These are phyloP conservation scores for Gymnogyps californianus DNA, from an alignment of 2,113 vertebrate species.

Conservation along the genomic window DNA sequence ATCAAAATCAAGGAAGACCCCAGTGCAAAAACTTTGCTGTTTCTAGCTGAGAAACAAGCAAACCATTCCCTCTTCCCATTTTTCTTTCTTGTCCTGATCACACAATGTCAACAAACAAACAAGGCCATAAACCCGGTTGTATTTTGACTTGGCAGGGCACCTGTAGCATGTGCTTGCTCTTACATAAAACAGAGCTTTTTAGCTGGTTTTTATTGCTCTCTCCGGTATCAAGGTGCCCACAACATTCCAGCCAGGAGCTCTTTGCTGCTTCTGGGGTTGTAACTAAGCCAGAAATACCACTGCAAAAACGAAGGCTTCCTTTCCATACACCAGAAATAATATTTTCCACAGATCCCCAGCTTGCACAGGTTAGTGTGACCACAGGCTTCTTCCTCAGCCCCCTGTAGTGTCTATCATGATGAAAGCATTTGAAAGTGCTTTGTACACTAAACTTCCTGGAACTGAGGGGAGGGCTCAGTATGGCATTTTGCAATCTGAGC, in stretches of 20 bases:
- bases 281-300: conserved; percentile 37
- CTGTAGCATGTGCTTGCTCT: conserved; percentile 4
- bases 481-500: conserved; percentile 50
- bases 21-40: not conserved
- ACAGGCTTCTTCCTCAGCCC: conserved; percentile 47
- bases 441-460: conserved; percentile 32
- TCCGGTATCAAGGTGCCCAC: conserved; percentile 1
- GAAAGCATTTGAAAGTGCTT: not conserved
- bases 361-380: conserved; percentile 47
- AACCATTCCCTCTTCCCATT: not conserved
- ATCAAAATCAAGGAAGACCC: not conserved
- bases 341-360: conserved; percentile 40
- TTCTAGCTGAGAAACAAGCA: conserved; percentile 11
- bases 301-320: not conserved
- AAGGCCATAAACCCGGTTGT: conserved; percentile 27
- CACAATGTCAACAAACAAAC: conserved; percentile 54
- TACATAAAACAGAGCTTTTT: conserved; percentile 46
- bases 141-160: conserved; percentile 40
- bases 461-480: not conserved
- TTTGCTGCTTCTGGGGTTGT: conserved; percentile 17
- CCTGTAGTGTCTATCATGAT: conserved; percentile 12
- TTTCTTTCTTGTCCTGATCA: conserved; percentile 31
- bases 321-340: conserved; percentile 16
- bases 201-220: conserved; percentile 25
- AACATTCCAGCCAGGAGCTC: conserved; percentile 19